Base-by-base conservation (phyloP, 2,113 vertebrate genomes). In the Sphaerodactylus townsendi region DNA sequence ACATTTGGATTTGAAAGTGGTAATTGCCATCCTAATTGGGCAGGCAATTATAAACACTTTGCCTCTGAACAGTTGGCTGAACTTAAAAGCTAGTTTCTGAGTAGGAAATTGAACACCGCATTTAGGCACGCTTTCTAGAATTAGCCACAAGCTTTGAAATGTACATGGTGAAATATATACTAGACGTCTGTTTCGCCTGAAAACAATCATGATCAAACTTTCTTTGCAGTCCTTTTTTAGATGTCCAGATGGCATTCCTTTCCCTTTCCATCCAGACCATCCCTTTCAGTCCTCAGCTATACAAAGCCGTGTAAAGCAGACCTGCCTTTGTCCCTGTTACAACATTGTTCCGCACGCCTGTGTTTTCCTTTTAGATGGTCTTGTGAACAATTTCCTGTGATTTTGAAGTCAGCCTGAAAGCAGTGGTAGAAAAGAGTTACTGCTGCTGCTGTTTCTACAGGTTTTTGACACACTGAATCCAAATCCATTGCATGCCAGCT, bases 21-120 rank as follows among this genome's bases (percentile, higher is more conserved):
- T 85, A 85, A 78, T 64, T 79, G 83, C 66, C 71, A 76, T 41
- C 70, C 53, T 85, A 85, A 85, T 79, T 79, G 76, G 83, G 68
- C 53, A 72, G 71, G 83, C 66, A 85, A 72, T 85, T 84, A 64
- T 50, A 85, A 79, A 85, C 35, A 39, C 66, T 85, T 78, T 71
- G 76, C 83, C 69, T 84, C 35, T 85, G 83, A 79, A 79, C 68
- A 79, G 83, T 79, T 79, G 76, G 66, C 41, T 85, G 53, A 79
- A 72, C 76, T 79, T 48, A 79, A 85, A 79, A 85, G 66, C 68
- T 85, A 41, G 41, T 23, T 72, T 79, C 48, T 72, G 68, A 79
- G 76, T 85, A 48, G 53, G 41, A 84, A 82, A 86, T 65, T 82
- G 46, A 73, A 82, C 39, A 66, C 48, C 74, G 28, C 39, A 48